Evolutionary conservation across 2,888 invertebrate species (phyloP), one percentile per base, ranked within the genome.

Genomic region (Dendrolimus pini): DNA sequence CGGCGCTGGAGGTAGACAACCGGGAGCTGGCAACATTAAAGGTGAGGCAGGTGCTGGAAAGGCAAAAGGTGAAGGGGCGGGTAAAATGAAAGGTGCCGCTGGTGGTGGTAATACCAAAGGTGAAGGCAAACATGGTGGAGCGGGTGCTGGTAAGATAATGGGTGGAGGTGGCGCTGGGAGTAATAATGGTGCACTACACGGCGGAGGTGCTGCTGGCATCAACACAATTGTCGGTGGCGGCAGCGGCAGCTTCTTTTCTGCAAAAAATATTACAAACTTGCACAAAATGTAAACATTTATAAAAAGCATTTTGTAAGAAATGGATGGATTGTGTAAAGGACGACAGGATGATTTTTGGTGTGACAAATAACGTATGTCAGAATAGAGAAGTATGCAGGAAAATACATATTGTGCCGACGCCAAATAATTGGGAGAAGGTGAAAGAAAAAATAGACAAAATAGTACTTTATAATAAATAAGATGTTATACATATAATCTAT

Each of bases 191-290:
- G 30, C 30, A 30, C 30, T 6, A 30, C 30, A 30, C 7, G 73
- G 71, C 1, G 75, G 66, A 0, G 80, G 74, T 0, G 70, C 66
- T 0, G 85, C 81, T 10, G 87, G 87, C 78, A 86, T 72, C 60
- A 88, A 61, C 56, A 88, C 72, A 10, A 87, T 82, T 0, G 86
- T 83, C 0, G 81, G 70, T 7, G 84, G 83, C 0, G 77, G 77
- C 10, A 76, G 74, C 1, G 72, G 78, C 2, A 66, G 60, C 12
- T 69, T 69, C n/a, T 69, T 70, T 60, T 73, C 70, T 59, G 67
- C 71, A 69, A 65, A 2, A 61, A 64, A 58, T 54, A 54, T 10
- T 30, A 14, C 10, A 54, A 41, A 57, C 9, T 56, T 58, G 52
- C 13, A 59, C 41, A 61, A 60, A 53, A 60, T 14, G n/a, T 52